A percentile compares a stretch with the other conserved stretches of the same genome.
Conservation (phyloP, 2,113 vertebrate species). For the Sigmodon hispidus region DNA sequence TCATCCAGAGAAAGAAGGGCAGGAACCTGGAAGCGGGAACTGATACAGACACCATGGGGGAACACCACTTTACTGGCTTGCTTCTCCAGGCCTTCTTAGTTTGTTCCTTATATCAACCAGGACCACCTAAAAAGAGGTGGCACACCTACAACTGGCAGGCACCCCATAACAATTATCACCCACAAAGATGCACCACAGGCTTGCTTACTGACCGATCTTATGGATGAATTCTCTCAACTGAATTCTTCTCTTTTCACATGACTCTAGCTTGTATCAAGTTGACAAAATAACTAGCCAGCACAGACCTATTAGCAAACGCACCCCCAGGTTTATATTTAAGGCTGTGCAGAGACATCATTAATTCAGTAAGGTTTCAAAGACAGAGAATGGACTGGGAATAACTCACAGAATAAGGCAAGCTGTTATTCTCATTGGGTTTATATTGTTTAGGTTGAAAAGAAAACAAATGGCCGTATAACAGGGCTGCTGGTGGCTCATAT, state of each 20-base stretch:
- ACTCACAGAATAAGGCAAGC: background rate
- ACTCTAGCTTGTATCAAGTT: background rate
- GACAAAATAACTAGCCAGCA: background rate
- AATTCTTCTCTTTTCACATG: too few relatives aligned
- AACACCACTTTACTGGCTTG: background rate
- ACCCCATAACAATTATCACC: background rate
- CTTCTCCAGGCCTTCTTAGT: background rate
- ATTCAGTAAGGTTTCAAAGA: background rate
- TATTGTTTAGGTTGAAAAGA: background rate
- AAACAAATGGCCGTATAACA: background rate
- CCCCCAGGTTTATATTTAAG: background rate
- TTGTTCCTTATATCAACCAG: background rate
- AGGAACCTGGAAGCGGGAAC: background rate
- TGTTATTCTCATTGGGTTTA: constrained; percentile 9
- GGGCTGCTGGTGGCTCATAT: background rate
- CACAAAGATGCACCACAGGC: background rate
- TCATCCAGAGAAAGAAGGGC: background rate
- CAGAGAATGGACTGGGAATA: background rate
- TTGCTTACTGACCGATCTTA: background rate
- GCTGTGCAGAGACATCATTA: background rate
- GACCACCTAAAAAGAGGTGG: background rate
- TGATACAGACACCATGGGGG: background rate
- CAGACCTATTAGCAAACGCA: background rate
- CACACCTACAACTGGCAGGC: background rate
- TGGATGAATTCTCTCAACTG: background rate